Evolutionary conservation across 2,797 vertebrate species (phyloP), one percentile per base, ranked within the genome.

Genomic region (Gallinago solitaria): DNA sequence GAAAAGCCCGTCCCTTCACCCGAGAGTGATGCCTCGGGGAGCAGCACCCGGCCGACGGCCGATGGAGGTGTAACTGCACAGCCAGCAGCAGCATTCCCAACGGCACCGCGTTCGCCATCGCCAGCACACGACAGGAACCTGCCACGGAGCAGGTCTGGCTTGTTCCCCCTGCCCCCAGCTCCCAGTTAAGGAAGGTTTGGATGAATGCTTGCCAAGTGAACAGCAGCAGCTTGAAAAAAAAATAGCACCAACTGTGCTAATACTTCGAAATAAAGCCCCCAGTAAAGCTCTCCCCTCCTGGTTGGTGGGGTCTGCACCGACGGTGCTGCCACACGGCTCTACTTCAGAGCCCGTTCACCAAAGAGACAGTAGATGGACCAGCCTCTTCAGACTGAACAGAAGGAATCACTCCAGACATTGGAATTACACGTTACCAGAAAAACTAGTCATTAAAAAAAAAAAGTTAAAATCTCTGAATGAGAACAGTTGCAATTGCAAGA

Each of bases 31-130:
- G 57, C 25, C 37, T 30, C 68, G 7, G 67, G 4, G 51, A 25
- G 25, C 0, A 18, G 68, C 2, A 23, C 8, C 19, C 0, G 1
- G 28, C 6, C 20, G 77, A 69, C 4, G 2, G 16, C 11, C 41
- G 27, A 4, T 5, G 37, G 48, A 47, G 12, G 16, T 18, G 17
- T 53, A 30, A 30, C 17, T 30, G 51, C 17, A 11, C 51, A 18
- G 51, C 47, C 47, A 24, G 12, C 4, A 48, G 47, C 47, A 37
- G 48, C 45, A 16, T 4, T 48, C 2, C 9, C 5, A 25, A 6
- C 0, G 10, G 17, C 60, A 17, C 28, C 6, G 6, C 10, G 11
- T 5, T 16, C 30, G 23, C 8, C 18, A 32, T 4, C 24, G 7
- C 48, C 1, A 15, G 37, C 45, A 12, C 1, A 1, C 1, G 2